Evolutionary conservation across 2,888 invertebrate species (phyloP), one percentile per base, ranked within the genome.

Genomic region (Lysandra bellargus): DNA sequence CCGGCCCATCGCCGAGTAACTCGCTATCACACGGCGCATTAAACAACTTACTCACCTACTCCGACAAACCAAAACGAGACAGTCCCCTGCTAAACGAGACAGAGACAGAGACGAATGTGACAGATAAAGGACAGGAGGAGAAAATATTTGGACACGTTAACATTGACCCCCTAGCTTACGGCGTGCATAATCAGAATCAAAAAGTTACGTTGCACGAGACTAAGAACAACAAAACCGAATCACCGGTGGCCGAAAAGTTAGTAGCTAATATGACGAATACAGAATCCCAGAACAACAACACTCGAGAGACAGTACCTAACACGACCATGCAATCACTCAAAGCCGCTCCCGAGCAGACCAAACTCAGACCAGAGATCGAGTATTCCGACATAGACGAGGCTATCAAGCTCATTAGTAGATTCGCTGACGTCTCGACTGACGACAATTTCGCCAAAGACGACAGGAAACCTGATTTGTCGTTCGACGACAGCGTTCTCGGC

Each of bases 341-440:
- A 80, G 90, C 90, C 83, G 86, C 88, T 80, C 84, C 84, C 79
- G 92, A 91, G 80, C 87, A 88, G 83, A 88, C 86, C 79, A 94
- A 94, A 87, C 87, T 94, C 49, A 93, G 89, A 82, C 94, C 94
- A 72, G 94, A 94, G 87, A 92, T 88, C 80, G 94, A 94, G 84
- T 94, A 93, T 81, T 91, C 92, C 30, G 92, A 94, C 82, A 93
- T 94, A 78, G 94, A 94, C 81, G 94, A 94, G 87, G 94, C 94
- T 81, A 94, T 94, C 79, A 94, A 94, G 86, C 84, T 94, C 78
- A 94, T 94, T 83, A 94, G 94, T 84, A 89, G 94, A 82, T 94
- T 92, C 84, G 94, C 94, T 61, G 94, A 94, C 86, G 94, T 94
- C 64, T 93, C 93, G 49, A 94, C 94, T 60, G 94, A 94, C 83